These are phyloP conservation scores for Macropus fuliginosus DNA, from an alignment of 2,797 vertebrate genomes.

Conservation along the genomic window DNA sequence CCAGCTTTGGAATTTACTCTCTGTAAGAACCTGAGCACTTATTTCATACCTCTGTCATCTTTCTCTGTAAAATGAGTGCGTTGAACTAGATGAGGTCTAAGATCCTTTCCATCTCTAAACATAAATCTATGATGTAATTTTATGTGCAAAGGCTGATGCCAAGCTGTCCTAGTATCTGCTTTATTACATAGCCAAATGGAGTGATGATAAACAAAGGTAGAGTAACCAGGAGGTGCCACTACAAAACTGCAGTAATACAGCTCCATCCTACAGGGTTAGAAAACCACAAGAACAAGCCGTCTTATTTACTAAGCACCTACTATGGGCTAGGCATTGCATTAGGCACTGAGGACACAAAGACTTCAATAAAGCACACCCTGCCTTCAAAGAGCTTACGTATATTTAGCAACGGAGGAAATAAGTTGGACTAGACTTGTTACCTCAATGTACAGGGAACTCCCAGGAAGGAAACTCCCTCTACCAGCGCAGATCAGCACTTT, in stretches of 20 bases:
- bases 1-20: neutral
- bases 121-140: neutral
- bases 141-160: neutral
- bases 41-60: neutral
- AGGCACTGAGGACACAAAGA: neutral
- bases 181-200: neutral
- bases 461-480: neutral
- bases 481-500: neutral
- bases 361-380: neutral
- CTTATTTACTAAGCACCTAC: neutral
- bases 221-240: neutral
- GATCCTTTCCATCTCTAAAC: neutral
- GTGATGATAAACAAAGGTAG: neutral
- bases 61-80: neutral
- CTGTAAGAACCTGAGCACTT: neutral
- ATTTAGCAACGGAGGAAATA: neutral
- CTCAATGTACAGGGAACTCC: neutral
- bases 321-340: neutral
- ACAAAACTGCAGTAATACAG: neutral
- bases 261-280: neutral
- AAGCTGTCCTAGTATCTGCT: neutral
- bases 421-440: neutral
- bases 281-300: neutral
- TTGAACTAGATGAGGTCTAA: neutral
- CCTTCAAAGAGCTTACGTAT: neutral